Evolutionary conservation across 1,140 invertebrate species (phyloP), one percentile per base, ranked within the genome.

Genomic region (Paramacrobiotus metropolitanus): DNA sequence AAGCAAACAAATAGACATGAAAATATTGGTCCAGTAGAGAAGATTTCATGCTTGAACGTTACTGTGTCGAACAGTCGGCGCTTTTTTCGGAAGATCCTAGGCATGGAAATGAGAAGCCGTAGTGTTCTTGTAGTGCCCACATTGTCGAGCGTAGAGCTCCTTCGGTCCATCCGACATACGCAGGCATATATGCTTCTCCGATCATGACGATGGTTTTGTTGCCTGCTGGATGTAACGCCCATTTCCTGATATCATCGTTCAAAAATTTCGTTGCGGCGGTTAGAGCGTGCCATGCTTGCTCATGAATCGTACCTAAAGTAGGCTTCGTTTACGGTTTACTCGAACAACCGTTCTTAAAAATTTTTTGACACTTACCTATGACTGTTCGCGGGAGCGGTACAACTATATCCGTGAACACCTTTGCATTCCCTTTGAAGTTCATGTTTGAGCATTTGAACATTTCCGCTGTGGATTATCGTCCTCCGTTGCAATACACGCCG

Each of bases 41-140:
- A n/a, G n/a, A n/a, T n/a, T n/a, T n/a, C n/a, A n/a, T n/a, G n/a
- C n/a, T n/a, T n/a, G n/a, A n/a, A n/a, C n/a, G n/a, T n/a, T n/a
- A n/a, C n/a, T n/a, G n/a, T n/a, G n/a, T n/a, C n/a, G n/a, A n/a
- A n/a, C n/a, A n/a, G n/a, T n/a, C n/a, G n/a, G n/a, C n/a, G n/a
- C n/a, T n/a, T n/a, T n/a, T n/a, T n/a, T n/a, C n/a, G n/a, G n/a
- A n/a, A n/a, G n/a, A n/a, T n/a, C n/a, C n/a, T n/a, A n/a, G n/a
- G n/a, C 34, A 40, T 15, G 28, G 70, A 70, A 15, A 66, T 70
- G 40, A 61, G 60, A 24, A 68, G 70, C 1, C 55, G 70, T 4
- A 64, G 61, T 40, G 59, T 71, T 24, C 67, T 69, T 62, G 44
- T 67, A 45, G 21, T 4, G 20, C 48, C 21, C 9, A 3, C 31